A percentile compares a stretch with the other conserved stretches of the same genome.
Conservation (phyloP, 2,888 invertebrate genomes). For the Xestia c-nigrum region DNA sequence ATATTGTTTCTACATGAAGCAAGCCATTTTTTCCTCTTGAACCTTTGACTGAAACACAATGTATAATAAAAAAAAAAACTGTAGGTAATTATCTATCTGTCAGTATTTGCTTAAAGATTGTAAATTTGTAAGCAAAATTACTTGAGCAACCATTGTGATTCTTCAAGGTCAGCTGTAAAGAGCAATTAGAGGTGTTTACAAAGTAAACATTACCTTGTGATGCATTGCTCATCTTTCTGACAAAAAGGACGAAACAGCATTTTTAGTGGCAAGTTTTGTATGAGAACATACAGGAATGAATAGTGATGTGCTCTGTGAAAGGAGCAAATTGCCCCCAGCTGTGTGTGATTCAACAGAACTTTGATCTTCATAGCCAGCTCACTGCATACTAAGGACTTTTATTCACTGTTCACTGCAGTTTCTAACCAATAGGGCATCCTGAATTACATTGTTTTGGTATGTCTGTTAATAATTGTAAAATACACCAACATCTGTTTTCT, state of each 20-base stretch:
- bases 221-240: slow-evolving; percentile 37
- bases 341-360: slow-evolving; percentile 50
- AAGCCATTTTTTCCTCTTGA: neutral
- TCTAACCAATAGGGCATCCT: neutral
- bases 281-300: slow-evolving; percentile 12
- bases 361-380: slow-evolving; percentile 36
- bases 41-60: neutral
- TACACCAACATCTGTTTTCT: slow-evolving; percentile 26
- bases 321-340: slow-evolving; percentile 50
- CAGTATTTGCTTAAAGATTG: slow-evolving; percentile 41
- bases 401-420: slow-evolving; percentile 4
- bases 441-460: neutral
- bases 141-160: slow-evolving; percentile 43
- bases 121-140: slow-evolving; percentile 44
- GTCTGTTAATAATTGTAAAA: neutral
- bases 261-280: slow-evolving; percentile 30
- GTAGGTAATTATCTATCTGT: slow-evolving; percentile 13
- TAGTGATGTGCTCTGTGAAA: slow-evolving; percentile 15
- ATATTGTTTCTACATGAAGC: neutral
- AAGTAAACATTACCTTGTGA: slow-evolving; percentile 42
- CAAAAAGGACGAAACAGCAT: slow-evolving; percentile 49
- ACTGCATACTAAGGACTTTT: neutral
- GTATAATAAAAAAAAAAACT: slow-evolving; percentile 29
- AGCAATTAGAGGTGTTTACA: slow-evolving; percentile 48
- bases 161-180: slow-evolving; percentile 50